Conservation (phyloP, 2,797 vertebrate genomes). For the Ctenosaura bakeri region DNA sequence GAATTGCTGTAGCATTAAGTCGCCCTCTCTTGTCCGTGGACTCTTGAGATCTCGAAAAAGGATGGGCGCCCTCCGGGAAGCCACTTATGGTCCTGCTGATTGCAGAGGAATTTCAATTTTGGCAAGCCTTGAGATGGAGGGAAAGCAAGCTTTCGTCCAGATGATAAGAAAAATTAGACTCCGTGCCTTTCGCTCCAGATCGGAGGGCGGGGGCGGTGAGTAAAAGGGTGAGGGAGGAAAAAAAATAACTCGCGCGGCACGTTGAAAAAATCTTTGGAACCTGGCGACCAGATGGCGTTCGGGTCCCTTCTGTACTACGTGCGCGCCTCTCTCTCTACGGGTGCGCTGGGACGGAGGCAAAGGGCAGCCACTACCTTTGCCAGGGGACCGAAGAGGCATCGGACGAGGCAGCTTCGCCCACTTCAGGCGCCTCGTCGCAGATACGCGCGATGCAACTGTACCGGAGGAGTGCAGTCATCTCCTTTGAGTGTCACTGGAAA, state of each 20-base stretch:
- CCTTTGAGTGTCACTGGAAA: no score
- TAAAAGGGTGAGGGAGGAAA: not conserved
- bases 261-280: not conserved
- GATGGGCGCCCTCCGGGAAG: slow-evolving; percentile 38
- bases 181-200: not conserved
- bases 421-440: no score
- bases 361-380: no score
- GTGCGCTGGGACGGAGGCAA: no score
- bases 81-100: slow-evolving; percentile 40
- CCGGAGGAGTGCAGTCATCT: no score
- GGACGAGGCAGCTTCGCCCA: no score
- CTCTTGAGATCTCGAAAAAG: slow-evolving; percentile 43
- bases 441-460: no score
- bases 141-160: slow-evolving; percentile 36
- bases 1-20: not conserved
- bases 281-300: not conserved
- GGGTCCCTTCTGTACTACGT: not conserved
- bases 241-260: not conserved
- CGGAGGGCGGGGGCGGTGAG: not conserved
- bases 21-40: not conserved
- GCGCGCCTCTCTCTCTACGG: no score
- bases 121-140: not conserved
- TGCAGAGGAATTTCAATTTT: slow-evolving; percentile 54
- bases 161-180: not conserved
- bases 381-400: no score